phyloP scores from a whole-genome alignment of 2,888 invertebrate species.

The Heliconius cydno region DNA sequence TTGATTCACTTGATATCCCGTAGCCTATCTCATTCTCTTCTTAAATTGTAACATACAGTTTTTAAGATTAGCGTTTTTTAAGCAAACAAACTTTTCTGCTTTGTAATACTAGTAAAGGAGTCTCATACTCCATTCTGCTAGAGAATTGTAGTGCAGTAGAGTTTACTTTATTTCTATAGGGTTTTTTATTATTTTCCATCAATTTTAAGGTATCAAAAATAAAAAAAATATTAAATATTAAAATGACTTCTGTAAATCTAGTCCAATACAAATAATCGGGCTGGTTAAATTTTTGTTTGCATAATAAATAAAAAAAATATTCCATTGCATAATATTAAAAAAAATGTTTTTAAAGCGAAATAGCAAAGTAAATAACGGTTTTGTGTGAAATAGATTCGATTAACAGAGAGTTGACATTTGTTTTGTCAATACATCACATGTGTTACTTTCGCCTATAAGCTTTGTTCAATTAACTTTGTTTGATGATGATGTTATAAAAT shows the following conservation, averaged over 20 bases:
- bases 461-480: constrained; percentile 16
- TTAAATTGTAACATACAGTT: too few species aligned
- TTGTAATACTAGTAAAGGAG: too few species aligned
- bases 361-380: constrained; percentile 2
- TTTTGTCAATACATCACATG: constrained; percentile 20
- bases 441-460: constrained; percentile 11
- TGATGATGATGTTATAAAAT: neutral
- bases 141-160: too few species aligned
- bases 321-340: too few species aligned
- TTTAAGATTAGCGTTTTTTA: too few species aligned
- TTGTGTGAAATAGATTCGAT: constrained; percentile 17
- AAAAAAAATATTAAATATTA: neutral
- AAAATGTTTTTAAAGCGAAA: neutral
- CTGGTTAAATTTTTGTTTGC: neutral
- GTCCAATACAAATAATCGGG: neutral
- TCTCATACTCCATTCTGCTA: too few species aligned
- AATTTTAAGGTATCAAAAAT: neutral
- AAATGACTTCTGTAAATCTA: too few species aligned
- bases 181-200: too few species aligned
- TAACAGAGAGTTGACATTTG: constrained; percentile 20
- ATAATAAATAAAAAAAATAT: neutral
- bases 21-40: too few species aligned
- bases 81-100: too few species aligned
- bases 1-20: too few species aligned
- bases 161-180: too few species aligned